These are phyloP conservation scores for Leptosomus discolor DNA, from an alignment of 2,113 vertebrate genomes.

Conservation along the genomic window DNA sequence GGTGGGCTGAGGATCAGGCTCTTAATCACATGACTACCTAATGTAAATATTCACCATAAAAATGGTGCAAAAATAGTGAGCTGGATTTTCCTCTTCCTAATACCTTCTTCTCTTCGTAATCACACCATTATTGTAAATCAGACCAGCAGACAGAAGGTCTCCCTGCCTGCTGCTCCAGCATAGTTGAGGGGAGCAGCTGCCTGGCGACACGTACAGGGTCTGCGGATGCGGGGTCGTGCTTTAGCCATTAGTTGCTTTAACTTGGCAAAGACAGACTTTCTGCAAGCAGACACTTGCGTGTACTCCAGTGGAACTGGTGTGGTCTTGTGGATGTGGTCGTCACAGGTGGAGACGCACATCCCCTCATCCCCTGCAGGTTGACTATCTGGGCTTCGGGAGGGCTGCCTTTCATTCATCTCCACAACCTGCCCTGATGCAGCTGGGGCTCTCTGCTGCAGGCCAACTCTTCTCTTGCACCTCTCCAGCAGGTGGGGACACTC, in stretches of 20 bases:
- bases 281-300: neutral
- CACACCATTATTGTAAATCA: neutral
- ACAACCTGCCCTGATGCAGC: neutral
- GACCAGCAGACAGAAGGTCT: neutral
- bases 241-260: neutral
- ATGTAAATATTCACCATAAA: neutral
- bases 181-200: neutral
- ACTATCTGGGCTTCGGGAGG: neutral
- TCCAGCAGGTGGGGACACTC: neutral
- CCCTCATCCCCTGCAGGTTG: accelerated
- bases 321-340: too few relatives aligned
- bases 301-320: neutral
- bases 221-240: accelerated
- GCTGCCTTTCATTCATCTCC: neutral
- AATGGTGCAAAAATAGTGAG: neutral
- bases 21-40: neutral
- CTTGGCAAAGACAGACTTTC: neutral
- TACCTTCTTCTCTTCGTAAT: neutral
- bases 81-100: neutral
- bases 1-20: neutral
- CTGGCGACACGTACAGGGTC: neutral
- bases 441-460: neutral
- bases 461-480: neutral
- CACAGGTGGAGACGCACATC: too few relatives aligned
- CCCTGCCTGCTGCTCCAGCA: neutral